phyloP scores from a whole-genome alignment of 2,797 vertebrate species.

The Tamandua tetradactyla region DNA sequence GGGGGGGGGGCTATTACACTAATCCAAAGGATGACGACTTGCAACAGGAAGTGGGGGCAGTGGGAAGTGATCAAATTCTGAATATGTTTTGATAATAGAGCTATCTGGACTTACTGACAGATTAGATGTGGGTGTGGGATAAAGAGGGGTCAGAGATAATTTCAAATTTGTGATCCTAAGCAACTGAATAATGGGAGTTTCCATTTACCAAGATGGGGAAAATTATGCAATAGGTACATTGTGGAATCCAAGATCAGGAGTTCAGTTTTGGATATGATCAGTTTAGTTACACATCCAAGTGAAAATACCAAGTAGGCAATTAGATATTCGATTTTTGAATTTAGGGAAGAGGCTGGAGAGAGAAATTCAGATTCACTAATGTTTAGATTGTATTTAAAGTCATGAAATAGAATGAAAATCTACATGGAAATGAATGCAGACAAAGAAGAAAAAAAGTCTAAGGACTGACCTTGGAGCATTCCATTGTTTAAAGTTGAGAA shows the following conservation, averaged over 20 bases:
- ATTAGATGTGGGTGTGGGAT: background rate
- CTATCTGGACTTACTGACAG: background rate
- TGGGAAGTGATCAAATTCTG: background rate
- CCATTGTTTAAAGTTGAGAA: background rate
- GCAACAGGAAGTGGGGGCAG: background rate
- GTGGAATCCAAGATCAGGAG: background rate
- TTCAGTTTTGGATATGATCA: slow-evolving; percentile 24
- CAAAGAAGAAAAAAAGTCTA: slow-evolving; percentile 5
- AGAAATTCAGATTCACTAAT: background rate
- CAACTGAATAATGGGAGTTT: background rate
- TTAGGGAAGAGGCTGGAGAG: background rate
- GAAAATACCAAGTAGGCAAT: background rate
- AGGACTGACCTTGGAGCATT: background rate
- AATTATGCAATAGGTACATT: background rate
- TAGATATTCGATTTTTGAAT: background rate
- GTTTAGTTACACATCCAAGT: slow-evolving; percentile 24
- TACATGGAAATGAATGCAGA: background rate
- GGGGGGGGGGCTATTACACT: background rate
- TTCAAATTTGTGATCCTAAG: background rate
- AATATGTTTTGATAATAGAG: slow-evolving; percentile 14
- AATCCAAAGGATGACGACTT: background rate
- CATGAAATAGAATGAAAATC: background rate
- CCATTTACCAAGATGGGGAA: slow-evolving; percentile 2
- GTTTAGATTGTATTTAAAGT: slow-evolving; percentile 17
- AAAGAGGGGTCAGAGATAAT: background rate